Evolutionary conservation across 2,797 vertebrate genomes (phyloP).

Genomic region (Cossypha polioptera): DNA sequence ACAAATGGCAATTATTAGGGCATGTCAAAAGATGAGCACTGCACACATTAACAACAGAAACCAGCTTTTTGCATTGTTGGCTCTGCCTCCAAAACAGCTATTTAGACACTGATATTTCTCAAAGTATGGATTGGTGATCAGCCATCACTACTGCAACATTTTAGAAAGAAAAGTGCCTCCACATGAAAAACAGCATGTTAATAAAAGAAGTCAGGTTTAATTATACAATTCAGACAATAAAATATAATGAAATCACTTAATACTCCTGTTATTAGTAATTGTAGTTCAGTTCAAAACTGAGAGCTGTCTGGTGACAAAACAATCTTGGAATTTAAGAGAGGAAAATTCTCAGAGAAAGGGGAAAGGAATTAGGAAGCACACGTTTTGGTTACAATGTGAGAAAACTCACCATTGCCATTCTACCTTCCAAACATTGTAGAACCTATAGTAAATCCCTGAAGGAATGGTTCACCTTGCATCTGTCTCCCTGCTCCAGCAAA

Average conservation of each 20-base stretch:
- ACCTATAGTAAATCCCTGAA: background rate
- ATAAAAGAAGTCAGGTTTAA: constrained; percentile 8
- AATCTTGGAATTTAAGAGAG: background rate
- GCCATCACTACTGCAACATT: background rate
- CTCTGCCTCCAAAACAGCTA: background rate
- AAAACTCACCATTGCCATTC: background rate
- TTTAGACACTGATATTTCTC: background rate
- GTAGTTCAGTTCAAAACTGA: background rate
- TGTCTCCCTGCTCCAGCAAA: background rate
- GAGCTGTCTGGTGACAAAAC: background rate
- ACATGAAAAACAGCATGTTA: background rate
- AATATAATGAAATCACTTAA: background rate
- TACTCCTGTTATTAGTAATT: background rate
- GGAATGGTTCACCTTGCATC: background rate
- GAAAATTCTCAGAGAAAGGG: background rate
- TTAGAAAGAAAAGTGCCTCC: background rate
- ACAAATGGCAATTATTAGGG: constrained; percentile 23
- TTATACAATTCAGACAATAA: background rate
- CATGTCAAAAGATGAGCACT: background rate
- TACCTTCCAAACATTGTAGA: background rate
- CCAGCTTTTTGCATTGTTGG: background rate
- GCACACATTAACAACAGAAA: constrained; percentile 1
- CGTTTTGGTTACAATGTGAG: background rate
- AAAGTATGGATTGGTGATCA: constrained; percentile 4
- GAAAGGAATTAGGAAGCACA: background rate